A percentile compares a stretch with the other conserved stretches of the same genome.
phyloP scores from a whole-genome alignment of 2,888 invertebrate species.

The Ormyrus labotus region DNA sequence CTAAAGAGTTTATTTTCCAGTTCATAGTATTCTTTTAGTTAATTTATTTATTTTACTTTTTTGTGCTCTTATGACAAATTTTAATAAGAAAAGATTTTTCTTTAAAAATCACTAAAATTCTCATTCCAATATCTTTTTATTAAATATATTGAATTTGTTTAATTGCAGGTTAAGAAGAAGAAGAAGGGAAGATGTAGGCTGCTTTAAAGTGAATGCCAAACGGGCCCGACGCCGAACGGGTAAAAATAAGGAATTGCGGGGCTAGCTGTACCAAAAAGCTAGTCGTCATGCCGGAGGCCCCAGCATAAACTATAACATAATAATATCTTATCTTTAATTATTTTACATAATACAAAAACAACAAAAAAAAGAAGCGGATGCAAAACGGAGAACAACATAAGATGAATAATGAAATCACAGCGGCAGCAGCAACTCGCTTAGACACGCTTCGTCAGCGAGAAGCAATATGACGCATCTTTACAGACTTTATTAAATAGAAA shows the following conservation, averaged over 20 bases:
- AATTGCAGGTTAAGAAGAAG: too few relatives aligned
- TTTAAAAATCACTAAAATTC: constrained; percentile 62
- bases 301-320: constrained; percentile 73
- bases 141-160: too few relatives aligned
- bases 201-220: too few relatives aligned
- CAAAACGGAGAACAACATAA: constrained; percentile 56
- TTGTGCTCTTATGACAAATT: background rate
- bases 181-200: too few relatives aligned
- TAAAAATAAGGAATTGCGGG: constrained; percentile 70
- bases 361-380: constrained; percentile 62
- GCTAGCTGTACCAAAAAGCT: constrained; percentile 72
- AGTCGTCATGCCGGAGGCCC: constrained; percentile 73
- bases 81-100: background rate
- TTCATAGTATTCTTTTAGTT: too few relatives aligned
- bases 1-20: background rate
- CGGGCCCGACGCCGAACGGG: too few relatives aligned
- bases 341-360: constrained; percentile 73
- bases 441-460: constrained; percentile 41
- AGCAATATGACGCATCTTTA: constrained; percentile 45
- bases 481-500: constrained; percentile 50
- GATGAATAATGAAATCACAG: constrained; percentile 43
- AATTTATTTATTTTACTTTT: too few relatives aligned
- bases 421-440: constrained; percentile 49
- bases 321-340: constrained; percentile 74
- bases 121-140: too few relatives aligned